Evolutionary conservation across 2,888 invertebrate species (phyloP), one percentile per base, ranked within the genome.

Genomic region (Lutraria lutraria): DNA sequence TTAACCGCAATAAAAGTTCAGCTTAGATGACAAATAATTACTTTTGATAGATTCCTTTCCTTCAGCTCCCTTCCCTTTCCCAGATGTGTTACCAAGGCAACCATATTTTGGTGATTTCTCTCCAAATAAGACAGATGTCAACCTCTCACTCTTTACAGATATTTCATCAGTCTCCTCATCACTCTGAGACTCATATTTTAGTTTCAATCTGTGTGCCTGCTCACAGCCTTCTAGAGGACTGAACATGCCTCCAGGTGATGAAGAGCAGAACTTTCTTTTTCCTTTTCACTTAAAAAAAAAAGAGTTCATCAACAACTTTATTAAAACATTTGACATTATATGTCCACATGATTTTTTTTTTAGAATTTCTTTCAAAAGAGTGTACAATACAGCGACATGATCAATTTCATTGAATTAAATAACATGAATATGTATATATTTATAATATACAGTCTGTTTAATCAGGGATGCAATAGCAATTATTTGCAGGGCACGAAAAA

Each of bases 181-280:
- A 76, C 84, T 80, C 43, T n/a, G n/a, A n/a, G n/a, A n/a, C 2
- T 82, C 89, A 86, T 89, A 92, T 83, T 90, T 92, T 25, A 52
- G 86, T 21, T 85, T 90, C 68, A 95, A 87, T 85, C 94, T 88
- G 54, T 91, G 84, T 52, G 88, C 72, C 25, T 92, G 87, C 85
- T 94, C 94, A 84, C 87, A 89, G 25, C 95, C 95, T 81, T 85
- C 86, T 12, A 95, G 87, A 8, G 95, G 95, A 79, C 91, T 91
- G 82, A 94, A 94, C 89, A 94, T 31, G n/a, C 86, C 88, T 72
- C 68, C 83, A 21, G 60, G 21, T 4, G 72, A 29, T 25, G 52
- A 15, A 72, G 72, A 83, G 68, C 43, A 19, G 43, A n/a, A n/a
- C n/a, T 83, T 72, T 16, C 25, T 34, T 34, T 83, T 83, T 43